Evolutionary conservation across 2,797 vertebrate genomes (phyloP), one percentile per base, ranked within the genome.

Genomic region (Acanthis flammea): DNA sequence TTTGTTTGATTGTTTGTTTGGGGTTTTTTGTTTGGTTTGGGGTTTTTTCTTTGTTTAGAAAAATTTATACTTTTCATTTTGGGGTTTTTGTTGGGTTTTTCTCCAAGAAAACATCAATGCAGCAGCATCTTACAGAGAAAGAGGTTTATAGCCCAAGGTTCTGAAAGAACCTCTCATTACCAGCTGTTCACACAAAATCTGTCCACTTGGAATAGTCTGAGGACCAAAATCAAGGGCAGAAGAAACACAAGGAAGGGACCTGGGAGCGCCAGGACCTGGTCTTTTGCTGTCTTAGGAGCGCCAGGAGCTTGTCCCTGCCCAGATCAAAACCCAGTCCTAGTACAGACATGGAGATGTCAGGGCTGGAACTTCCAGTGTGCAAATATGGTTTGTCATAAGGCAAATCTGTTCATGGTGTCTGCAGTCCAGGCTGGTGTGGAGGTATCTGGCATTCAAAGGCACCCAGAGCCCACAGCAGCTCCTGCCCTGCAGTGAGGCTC

Each of bases 61-160:
- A 44, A 9, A 48, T 1, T 53, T 1, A 7, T 6, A 13, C 5
- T 42, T 73, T 24, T 14, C 6, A 2, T 62, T 60, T 72, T 5
- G 8, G 14, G 1, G 6, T 0, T 1, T 39, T 66, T 67, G 8
- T 25, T 78, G 19, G 2, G 1, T 12, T 76, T 91, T 88, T 23
- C n/a, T 47, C 39, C 54, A 63, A 47, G n/a, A 39, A 54, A 42
- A 42, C 19, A 35, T 22, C 6, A 73, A 28, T 11, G 19, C 21
- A 51, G 11, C 51, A 86, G 30, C n/a, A 22, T 57, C 47, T 55
- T 66, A 23, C 18, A 55, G 23, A 57, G 44, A 62, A 9, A 48
- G 41, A 58, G 1, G 8, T 79, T 60, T 73, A 25, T 27, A 73
- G 19, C 19, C 37, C 35, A 6, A 27, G 15, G 15, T 76, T 22